Evolutionary conservation across 2,797 vertebrate genomes (phyloP).

Genomic region (Manis pentadactyla): DNA sequence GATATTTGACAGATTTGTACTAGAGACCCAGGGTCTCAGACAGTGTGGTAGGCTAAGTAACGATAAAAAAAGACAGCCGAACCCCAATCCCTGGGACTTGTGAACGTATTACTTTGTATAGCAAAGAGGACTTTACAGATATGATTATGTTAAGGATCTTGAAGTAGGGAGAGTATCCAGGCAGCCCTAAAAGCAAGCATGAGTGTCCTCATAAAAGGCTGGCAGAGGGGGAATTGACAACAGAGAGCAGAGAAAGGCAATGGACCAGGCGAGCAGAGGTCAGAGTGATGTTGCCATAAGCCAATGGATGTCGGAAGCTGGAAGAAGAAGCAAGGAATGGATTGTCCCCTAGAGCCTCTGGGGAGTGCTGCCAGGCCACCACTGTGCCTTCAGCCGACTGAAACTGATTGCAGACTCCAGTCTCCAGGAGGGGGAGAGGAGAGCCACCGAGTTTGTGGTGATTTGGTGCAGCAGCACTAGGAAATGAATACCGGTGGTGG

Average conservation of each 20-base stretch:
- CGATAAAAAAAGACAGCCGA: neutral
- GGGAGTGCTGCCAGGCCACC: accelerated
- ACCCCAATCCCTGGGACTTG: neutral
- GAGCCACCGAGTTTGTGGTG: neutral
- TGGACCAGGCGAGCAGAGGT: neutral
- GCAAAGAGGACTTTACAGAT: neutral
- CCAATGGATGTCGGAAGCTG: neutral
- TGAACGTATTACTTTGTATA: neutral
- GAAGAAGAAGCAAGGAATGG: neutral
- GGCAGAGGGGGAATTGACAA: neutral
- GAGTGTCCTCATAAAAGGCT: neutral
- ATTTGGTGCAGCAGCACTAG: neutral
- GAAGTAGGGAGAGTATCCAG: neutral
- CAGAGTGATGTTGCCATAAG: neutral
- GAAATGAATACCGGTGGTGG: neutral
- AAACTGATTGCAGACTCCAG: neutral
- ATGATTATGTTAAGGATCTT: neutral
- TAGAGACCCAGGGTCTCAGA: neutral
- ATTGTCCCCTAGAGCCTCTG: neutral
- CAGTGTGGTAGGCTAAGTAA: neutral
- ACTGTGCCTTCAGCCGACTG: neutral
- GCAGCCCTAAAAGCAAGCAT: neutral
- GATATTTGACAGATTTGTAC: neutral
- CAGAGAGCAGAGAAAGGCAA: neutral
- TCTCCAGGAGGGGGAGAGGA: neutral